phyloP scores from a whole-genome alignment of 2,888 invertebrate genomes.

The Notocelia uddmanniana region DNA sequence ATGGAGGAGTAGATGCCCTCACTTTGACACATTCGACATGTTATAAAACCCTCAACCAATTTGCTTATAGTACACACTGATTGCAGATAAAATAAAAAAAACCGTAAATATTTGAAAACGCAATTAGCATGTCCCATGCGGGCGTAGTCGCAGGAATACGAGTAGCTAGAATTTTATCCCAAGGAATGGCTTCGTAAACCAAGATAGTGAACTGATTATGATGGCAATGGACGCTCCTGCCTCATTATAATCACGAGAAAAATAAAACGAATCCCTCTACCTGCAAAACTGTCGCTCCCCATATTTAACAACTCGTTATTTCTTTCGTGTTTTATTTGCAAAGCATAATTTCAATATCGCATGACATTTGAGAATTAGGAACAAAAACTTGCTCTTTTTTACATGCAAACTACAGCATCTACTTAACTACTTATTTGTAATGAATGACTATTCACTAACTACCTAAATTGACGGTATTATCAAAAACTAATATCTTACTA shows the following conservation, averaged over 20 bases:
- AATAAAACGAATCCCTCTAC: not conserved
- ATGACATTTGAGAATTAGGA: conserved; percentile 14
- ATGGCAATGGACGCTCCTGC: not conserved
- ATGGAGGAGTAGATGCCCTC: too few species aligned
- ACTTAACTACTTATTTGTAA: not conserved
- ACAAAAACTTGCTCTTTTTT: not conserved
- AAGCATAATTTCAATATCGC: conserved; percentile 27
- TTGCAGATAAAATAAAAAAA: too few species aligned
- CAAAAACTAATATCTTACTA: not conserved
- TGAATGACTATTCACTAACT: not conserved
- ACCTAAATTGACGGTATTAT: not conserved
- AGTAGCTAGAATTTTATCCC: too few species aligned
- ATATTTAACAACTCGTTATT: not conserved
- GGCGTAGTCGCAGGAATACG: too few species aligned
- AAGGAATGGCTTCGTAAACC: too few species aligned
- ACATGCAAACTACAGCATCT: not conserved
- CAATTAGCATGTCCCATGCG: too few species aligned
- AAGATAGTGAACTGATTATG: too few species aligned
- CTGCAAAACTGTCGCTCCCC: too few species aligned
- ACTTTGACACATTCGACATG: too few species aligned
- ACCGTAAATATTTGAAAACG: too few species aligned
- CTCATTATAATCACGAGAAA: not conserved
- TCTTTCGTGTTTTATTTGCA: conserved; percentile 15
- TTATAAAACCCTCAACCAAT: too few species aligned
- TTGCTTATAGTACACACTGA: too few species aligned